phyloP scores from a whole-genome alignment of 2,797 vertebrate species.

The Sparidentex hasta region DNA sequence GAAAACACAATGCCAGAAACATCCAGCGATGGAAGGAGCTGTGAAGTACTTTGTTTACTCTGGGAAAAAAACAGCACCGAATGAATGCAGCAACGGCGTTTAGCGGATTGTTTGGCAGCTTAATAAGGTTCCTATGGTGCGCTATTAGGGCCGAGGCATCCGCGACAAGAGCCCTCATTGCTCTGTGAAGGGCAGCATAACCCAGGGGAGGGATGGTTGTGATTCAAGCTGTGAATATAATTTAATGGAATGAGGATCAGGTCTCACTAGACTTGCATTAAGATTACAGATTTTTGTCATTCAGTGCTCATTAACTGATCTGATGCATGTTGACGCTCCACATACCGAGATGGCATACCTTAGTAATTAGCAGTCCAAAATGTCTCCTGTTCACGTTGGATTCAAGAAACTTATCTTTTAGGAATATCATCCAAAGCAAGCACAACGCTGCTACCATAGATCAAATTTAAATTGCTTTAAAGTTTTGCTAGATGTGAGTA shows the following conservation, averaged over 20 bases:
- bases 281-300: slow-evolving; percentile 27
- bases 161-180: slow-evolving; percentile 51
- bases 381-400: slow-evolving; percentile 45
- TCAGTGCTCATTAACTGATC: slow-evolving; percentile 35
- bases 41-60: slow-evolving; percentile 51
- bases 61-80: slow-evolving; percentile 28
- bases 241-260: neutral
- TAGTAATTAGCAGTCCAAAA: slow-evolving; percentile 49
- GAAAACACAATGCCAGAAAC: slow-evolving; percentile 25
- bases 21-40: slow-evolving; percentile 37
- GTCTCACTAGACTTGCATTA: slow-evolving; percentile 9
- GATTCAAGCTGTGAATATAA: slow-evolving; percentile 7
- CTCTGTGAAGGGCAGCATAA: slow-evolving; percentile 29
- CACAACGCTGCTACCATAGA: neutral
- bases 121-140: slow-evolving; percentile 67
- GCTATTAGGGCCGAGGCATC: slow-evolving; percentile 55
- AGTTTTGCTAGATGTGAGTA: slow-evolving; percentile 8
- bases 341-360: slow-evolving; percentile 64
- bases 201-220: slow-evolving; percentile 1
- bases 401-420: slow-evolving; percentile 13
- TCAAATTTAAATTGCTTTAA: neutral
- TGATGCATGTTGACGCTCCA: slow-evolving; percentile 58
- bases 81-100: slow-evolving; percentile 52
- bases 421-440: neutral
- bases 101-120: slow-evolving; percentile 65